Conservation (phyloP, 2,797 vertebrate genomes). For the Sebastes paucispinis region DNA sequence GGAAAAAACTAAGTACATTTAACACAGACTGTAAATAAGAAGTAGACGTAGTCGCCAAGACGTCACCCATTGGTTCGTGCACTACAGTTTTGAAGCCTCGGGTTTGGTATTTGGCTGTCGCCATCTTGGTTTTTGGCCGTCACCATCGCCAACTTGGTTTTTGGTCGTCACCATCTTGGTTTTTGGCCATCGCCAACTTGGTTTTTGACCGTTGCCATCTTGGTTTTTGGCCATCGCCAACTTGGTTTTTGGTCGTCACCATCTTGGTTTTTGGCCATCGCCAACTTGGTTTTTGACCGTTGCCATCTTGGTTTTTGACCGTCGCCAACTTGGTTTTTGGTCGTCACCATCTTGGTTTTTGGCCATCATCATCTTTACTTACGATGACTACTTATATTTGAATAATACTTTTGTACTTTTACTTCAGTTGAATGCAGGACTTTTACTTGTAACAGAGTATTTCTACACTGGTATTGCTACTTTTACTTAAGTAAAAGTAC, state of each 20-base stretch:
- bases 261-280: rapidly evolving
- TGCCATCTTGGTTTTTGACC: rapidly evolving
- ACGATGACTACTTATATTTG: too few species aligned
- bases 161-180: neutral
- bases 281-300: rapidly evolving
- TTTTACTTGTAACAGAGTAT: neutral
- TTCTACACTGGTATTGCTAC: neutral
- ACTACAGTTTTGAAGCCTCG: neutral
- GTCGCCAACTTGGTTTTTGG: rapidly evolving
- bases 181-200: rapidly evolving
- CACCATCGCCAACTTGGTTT: rapidly evolving
- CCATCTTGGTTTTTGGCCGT: rapidly evolving
- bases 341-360: rapidly evolving
- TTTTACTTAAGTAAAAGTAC: neutral
- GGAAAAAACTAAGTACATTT: too few species aligned
- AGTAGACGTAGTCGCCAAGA: too few species aligned
- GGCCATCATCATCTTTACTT: too few species aligned
- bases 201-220: rapidly evolving
- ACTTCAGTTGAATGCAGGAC: neutral
- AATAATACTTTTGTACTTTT: too few species aligned
- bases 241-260: rapidly evolving
- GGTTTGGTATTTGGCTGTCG: rapidly evolving
- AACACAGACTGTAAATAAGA: too few species aligned
- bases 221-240: rapidly evolving
- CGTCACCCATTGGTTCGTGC: too few species aligned